Evolutionary conservation across 2,797 vertebrate genomes (phyloP), one percentile per base, ranked within the genome.

Genomic region (Tachyglossus aculeatus): DNA sequence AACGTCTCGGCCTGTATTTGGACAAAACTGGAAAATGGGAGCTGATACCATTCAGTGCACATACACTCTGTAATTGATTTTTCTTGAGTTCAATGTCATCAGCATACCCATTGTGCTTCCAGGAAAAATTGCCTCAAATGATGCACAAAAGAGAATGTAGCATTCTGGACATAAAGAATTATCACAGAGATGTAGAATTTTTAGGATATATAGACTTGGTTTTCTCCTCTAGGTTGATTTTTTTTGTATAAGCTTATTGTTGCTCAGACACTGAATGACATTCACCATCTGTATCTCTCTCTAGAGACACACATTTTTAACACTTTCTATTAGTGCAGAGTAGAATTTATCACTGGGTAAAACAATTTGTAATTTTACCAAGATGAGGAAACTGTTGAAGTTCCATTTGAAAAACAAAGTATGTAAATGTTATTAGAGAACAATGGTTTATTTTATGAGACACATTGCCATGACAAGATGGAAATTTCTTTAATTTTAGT

Each of bases 1-100:
- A 29, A 45, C 72, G 71, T 67, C 47, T 52, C 73, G 65, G 60
- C 25, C n/a, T 36, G 62, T 54, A 47, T 76, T 71, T 66, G 37
- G 24, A 62, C 39, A 74, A 11, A 73, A 54, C 15, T 52, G 6
- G 19, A 68, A 78, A 59, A 31, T 3, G 50, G 67, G 7, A 54
- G 9, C 16, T 44, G 13, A 10, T 53, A 22, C 64, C 14, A 71
- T 40, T 3, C 4, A n/a, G 14, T 56, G 38, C 37, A 44, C 18
- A 12, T 16, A 8, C 8, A 34, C 19, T 54, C 31, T 67, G 40
- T 67, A 40, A 25, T n/a, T n/a, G 50, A 24, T 33, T 59, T 32
- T 47, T 47, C 19, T 9, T 25, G 5, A 25, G 27, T 27, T 27
- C 44, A 44, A 10, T 27, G 1, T 15, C 15, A 40, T 24, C 15